Conservation (phyloP, 2,113 vertebrate genomes). For the Stegastes partitus region DNA sequence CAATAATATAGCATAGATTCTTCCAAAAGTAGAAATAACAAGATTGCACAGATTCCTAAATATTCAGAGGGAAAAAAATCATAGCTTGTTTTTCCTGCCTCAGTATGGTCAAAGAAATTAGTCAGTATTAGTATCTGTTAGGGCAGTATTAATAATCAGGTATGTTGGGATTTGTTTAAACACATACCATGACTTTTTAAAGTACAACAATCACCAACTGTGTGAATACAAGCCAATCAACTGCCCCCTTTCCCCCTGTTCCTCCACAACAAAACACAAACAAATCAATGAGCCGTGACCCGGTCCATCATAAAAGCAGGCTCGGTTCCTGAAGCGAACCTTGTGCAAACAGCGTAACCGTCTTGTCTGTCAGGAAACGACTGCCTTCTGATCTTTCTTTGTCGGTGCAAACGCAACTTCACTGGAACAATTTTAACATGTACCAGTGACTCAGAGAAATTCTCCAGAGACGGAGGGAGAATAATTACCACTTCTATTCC, state of each 20-base stretch:
- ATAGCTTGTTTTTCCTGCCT: too few species aligned
- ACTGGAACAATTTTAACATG: constrained; percentile 35
- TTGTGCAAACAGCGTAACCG: neutral
- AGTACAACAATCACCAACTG: neutral
- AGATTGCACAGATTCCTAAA: too few species aligned
- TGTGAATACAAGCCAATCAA: neutral
- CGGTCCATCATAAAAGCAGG: neutral
- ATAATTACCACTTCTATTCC: constrained; percentile 67
- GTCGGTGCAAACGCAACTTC: constrained; percentile 31
- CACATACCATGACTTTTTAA: neutral
- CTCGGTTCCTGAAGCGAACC: neutral
- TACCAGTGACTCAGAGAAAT: constrained; percentile 39
- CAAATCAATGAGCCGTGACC: neutral
- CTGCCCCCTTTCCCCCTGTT: neutral
- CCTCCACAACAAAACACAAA: neutral
- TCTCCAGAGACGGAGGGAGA: constrained; percentile 54
- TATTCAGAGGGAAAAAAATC: too few species aligned
- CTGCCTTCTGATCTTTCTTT: constrained; percentile 13
- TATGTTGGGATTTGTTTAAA: neutral
- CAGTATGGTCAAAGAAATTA: too few species aligned
- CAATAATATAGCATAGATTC: too few species aligned
- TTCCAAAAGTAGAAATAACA: too few species aligned
- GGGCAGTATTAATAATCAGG: too few species aligned
- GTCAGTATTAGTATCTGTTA: too few species aligned
- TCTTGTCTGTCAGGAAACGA: neutral